Evolutionary conservation across 2,113 vertebrate species (phyloP).

Genomic region (Poeciliopsis retropinna): DNA sequence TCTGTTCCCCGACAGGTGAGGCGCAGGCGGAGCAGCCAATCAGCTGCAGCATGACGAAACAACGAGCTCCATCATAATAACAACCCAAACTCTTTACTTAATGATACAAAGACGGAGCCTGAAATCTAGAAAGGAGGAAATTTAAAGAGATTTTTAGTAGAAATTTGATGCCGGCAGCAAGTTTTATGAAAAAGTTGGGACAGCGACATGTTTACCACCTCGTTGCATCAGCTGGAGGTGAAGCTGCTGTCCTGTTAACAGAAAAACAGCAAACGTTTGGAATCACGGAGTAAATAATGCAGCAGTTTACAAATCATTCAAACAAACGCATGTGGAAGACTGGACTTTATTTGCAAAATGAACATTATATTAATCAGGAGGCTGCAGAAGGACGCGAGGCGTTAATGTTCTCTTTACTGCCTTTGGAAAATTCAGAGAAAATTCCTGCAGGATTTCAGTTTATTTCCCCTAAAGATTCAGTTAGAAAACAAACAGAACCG

Average conservation of each 20-base stretch:
- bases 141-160: not conserved
- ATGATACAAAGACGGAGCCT: not conserved
- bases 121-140: not conserved
- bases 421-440: not conserved
- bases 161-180: not conserved
- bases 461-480: not conserved
- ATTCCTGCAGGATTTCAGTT: not conserved
- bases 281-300: not conserved
- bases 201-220: not conserved
- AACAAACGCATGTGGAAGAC: not conserved
- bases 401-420: not conserved
- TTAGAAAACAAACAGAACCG: not conserved
- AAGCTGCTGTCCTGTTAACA: not conserved
- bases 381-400: no score
- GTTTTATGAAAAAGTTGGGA: not conserved
- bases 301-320: not conserved
- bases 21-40: constrained; percentile 5
- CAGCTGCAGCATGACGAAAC: constrained; percentile 7
- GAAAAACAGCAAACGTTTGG: not conserved
- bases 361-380: not conserved
- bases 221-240: constrained; percentile 9
- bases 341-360: not conserved
- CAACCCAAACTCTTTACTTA: not conserved
- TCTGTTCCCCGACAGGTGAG: constrained; percentile 15
- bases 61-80: not conserved